Evolutionary conservation across 2,797 vertebrate genomes (phyloP).

Genomic region (Hephaestus fuliginosus): DNA sequence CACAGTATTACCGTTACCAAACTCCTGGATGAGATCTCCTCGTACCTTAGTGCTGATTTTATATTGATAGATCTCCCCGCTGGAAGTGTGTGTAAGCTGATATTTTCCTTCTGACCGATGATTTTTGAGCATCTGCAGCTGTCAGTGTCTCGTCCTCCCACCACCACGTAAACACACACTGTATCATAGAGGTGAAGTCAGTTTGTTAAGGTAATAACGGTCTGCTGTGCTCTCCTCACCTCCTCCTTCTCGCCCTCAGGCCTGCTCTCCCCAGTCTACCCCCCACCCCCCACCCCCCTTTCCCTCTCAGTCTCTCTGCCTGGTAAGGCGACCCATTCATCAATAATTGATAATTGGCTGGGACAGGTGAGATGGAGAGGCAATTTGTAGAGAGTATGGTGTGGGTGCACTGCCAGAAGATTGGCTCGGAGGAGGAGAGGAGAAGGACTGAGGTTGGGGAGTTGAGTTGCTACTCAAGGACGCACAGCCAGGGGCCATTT

Average conservation of each 20-base stretch:
- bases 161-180: constrained; percentile 6
- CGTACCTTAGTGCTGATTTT: constrained; percentile 19
- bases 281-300: constrained; percentile 12
- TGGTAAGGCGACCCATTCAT: constrained; percentile 87
- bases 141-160: neutral
- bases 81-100: neutral
- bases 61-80: constrained; percentile 5
- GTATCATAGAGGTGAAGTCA: constrained; percentile 55
- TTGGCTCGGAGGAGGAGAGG: constrained; percentile 61
- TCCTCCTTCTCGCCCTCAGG: constrained; percentile 48
- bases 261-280: constrained; percentile 45
- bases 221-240: constrained; percentile 52
- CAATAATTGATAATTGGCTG: constrained; percentile 88
- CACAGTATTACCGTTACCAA: neutral
- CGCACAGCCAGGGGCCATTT: constrained; percentile 44
- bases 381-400: constrained; percentile 85
- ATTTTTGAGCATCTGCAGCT: constrained; percentile 11
- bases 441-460: constrained; percentile 61
- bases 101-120: neutral
- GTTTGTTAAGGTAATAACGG: constrained; percentile 68
- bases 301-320: constrained; percentile 43
- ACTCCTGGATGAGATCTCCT: neutral
- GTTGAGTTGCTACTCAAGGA: constrained; percentile 68
- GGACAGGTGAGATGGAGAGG: constrained; percentile 88
- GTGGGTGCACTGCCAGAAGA: constrained; percentile 78